A percentile compares a stretch with the other conserved stretches of the same genome.
phyloP scores from a whole-genome alignment of 1,140 invertebrate genomes.

The Oncopeltus fasciatus region DNA sequence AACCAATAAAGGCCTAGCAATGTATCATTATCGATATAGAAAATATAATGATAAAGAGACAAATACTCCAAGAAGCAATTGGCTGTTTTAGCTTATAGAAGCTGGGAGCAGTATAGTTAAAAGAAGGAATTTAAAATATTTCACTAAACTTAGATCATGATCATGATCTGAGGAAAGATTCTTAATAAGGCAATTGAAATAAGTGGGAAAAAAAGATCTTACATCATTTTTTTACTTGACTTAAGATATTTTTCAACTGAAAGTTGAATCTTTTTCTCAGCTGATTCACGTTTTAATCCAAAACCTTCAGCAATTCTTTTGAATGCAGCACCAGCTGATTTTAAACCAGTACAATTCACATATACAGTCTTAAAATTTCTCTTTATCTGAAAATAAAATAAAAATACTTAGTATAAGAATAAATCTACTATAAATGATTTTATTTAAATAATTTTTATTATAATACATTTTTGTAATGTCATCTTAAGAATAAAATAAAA shows the following conservation, averaged over 20 bases:
- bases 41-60: too few relatives aligned
- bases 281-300: slow-evolving; percentile 36
- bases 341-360: slow-evolving; percentile 69
- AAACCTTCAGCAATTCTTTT: slow-evolving; percentile 51
- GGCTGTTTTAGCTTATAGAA: too few relatives aligned
- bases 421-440: not conserved
- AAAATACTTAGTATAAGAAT: not conserved
- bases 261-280: slow-evolving; percentile 42
- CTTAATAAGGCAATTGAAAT: too few relatives aligned
- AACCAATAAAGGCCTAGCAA: too few relatives aligned
- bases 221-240: slow-evolving; percentile 48
- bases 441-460: too few relatives aligned
- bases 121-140: too few relatives aligned
- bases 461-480: not conserved
- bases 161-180: too few relatives aligned
- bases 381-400: slow-evolving; percentile 30
- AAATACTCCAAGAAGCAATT: too few relatives aligned
- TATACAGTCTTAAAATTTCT: slow-evolving; percentile 47
- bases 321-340: slow-evolving; percentile 56
- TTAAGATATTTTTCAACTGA: slow-evolving; percentile 50
- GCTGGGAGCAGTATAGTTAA: too few relatives aligned
- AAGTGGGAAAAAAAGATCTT: slow-evolving; percentile 28
- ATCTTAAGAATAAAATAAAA: not conserved
- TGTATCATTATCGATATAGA: too few relatives aligned
- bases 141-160: too few relatives aligned